Evolutionary conservation across 2,113 vertebrate species (phyloP).

Genomic region (Drymodes brunneopygia): DNA sequence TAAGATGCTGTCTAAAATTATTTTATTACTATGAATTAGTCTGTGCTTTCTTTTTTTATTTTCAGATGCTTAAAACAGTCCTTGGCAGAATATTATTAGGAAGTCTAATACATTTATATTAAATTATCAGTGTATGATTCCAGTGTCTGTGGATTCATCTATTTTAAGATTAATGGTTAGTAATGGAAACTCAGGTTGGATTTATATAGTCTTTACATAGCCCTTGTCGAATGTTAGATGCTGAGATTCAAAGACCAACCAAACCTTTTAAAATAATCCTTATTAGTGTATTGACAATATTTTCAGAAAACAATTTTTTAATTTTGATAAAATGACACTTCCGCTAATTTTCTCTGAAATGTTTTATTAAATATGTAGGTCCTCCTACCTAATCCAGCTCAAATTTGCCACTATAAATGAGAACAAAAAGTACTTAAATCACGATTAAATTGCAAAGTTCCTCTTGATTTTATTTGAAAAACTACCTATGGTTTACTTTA

Average conservation of each 20-base stretch:
- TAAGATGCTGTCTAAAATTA: neutral
- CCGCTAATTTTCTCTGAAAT: neutral
- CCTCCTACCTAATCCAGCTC: neutral
- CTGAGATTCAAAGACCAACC: neutral
- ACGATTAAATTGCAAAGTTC: neutral
- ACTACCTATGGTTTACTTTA: neutral
- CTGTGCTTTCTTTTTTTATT: neutral
- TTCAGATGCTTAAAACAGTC: neutral
- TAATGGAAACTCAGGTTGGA: neutral
- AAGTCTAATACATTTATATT: neutral
- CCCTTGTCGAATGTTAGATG: neutral
- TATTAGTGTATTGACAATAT: neutral
- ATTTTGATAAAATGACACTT: neutral
- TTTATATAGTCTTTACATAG: neutral
- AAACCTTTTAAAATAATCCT: neutral
- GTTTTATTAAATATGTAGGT: neutral
- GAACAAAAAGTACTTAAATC: neutral
- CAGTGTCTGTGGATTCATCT: slow-evolving; percentile 1
- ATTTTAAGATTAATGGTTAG: slow-evolving; percentile 17
- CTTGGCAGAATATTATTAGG: neutral
- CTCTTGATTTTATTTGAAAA: neutral
- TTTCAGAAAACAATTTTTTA: neutral
- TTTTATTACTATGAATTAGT: neutral
- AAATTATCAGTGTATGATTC: neutral
- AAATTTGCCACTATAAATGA: neutral